These are phyloP conservation scores for Egretta garzetta DNA, from an alignment of 2,113 vertebrate genomes.

Conservation along the genomic window DNA sequence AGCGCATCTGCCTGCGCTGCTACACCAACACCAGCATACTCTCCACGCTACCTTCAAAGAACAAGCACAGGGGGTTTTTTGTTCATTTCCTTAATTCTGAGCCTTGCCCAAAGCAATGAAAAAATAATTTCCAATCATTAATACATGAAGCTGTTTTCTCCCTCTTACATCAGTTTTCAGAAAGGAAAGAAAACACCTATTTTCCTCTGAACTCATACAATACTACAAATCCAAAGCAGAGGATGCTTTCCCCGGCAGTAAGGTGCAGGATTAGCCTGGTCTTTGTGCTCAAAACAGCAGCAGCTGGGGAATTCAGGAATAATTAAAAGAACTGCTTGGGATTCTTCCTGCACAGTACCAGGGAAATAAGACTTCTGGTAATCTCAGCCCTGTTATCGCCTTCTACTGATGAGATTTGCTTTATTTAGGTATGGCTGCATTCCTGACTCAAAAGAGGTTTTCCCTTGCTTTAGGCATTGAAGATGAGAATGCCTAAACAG, in stretches of 20 bases:
- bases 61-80: fast-evolving
- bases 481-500: not conserved
- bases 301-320: not conserved
- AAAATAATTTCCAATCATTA: not conserved
- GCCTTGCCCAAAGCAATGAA: not conserved
- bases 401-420: not conserved
- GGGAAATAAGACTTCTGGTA: not conserved
- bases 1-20: not conserved
- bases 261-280: not conserved
- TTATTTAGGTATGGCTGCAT: not conserved
- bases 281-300: not conserved
- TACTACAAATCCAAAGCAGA: not conserved
- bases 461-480: not conserved
- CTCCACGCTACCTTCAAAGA: not conserved
- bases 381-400: not conserved
- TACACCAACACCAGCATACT: not conserved
- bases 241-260: not conserved
- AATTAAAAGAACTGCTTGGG: not conserved
- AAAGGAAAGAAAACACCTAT: not conserved
- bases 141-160: not conserved
- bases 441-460: not conserved
- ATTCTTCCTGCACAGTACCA: not conserved
- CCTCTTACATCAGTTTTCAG: not conserved
- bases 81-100: not conserved
- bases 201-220: not conserved